Conservation (phyloP, 2,797 vertebrate species). For the Micropoecilia bifurca region DNA sequence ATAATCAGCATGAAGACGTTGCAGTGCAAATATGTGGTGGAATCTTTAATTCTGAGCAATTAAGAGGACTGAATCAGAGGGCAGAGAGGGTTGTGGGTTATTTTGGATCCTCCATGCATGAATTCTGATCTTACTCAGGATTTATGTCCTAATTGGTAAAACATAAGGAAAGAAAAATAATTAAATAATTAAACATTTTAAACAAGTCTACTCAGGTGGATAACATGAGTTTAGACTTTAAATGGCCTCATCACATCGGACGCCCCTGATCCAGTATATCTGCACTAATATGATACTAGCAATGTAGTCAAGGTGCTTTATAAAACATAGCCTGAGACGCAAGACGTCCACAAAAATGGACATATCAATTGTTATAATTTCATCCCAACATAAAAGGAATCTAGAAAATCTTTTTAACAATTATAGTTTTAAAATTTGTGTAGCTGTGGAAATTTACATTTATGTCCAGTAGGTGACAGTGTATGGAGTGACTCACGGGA, state of each 20-base stretch:
- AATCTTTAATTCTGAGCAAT: neutral
- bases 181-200: neutral
- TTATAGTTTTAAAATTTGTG: neutral
- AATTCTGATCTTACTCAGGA: neutral
- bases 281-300: too few species aligned
- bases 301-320: neutral
- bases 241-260: neutral
- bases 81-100: neutral
- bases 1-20: neutral
- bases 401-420: neutral
- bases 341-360: neutral
- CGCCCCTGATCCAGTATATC: too few species aligned
- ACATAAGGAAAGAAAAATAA: neutral
- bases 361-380: neutral
- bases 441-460: neutral
- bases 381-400: neutral
- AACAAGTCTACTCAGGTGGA: neutral
- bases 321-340: neutral
- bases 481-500: neutral
- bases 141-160: neutral
- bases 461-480: neutral
- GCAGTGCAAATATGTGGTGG: neutral
- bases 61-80: neutral
- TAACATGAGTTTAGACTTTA: neutral
- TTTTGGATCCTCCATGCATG: neutral